A percentile compares a stretch with the other conserved stretches of the same genome.
phyloP scores from a whole-genome alignment of 2,113 vertebrate species.

The Nothoprocta perdicaria region DNA sequence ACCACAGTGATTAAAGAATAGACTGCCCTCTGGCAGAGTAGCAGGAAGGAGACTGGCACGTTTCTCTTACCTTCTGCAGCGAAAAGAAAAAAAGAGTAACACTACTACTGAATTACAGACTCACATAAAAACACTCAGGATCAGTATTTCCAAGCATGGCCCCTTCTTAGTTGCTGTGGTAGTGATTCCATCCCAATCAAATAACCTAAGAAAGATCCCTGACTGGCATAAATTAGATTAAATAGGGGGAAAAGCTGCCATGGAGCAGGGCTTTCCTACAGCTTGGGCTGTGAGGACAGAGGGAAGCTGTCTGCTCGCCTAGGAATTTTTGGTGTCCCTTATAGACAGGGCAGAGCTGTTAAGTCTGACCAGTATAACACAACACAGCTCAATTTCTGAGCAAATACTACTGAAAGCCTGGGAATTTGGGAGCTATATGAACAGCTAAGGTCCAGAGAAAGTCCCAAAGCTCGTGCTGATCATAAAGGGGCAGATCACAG shows the following conservation, averaged over 20 bases:
- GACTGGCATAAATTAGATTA: background rate
- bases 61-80: background rate
- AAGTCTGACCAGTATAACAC: background rate
- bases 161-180: background rate
- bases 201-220: background rate
- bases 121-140: background rate
- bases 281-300: background rate
- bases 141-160: background rate
- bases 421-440: background rate
- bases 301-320: background rate
- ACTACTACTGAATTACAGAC: background rate
- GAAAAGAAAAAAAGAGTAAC: conserved; percentile 14
- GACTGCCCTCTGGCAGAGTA: background rate
- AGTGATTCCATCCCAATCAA: background rate
- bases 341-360: background rate
- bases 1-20: background rate
- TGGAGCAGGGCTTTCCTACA: background rate
- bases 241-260: background rate
- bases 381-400: background rate
- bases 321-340: background rate
- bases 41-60: background rate
- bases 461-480: background rate
- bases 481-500: background rate
- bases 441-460: background rate
- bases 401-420: background rate